Conservation (phyloP, 1,140 invertebrate genomes). For the Probaryconus sp. region DNA sequence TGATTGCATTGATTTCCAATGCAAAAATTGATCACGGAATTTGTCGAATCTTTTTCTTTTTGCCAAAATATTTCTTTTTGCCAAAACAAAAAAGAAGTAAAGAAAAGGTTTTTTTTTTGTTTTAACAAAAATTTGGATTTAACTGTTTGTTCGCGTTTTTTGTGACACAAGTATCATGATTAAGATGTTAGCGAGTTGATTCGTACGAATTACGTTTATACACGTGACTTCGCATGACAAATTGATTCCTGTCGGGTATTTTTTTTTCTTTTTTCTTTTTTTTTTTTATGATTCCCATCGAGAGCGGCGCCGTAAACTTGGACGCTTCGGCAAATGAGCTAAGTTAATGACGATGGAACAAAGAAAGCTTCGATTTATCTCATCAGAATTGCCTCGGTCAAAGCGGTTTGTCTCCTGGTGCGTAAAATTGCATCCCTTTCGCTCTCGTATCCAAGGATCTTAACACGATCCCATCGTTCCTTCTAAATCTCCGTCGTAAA, state of each 20-base stretch:
- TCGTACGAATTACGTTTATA: too few relatives aligned
- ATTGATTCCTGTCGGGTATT: background rate
- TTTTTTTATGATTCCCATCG: background rate
- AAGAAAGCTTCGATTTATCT: slow-evolving; percentile 51
- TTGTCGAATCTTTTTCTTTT: too few relatives aligned
- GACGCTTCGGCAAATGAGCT: slow-evolving; percentile 32
- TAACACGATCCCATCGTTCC: slow-evolving; percentile 5
- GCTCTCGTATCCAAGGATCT: slow-evolving; percentile 19
- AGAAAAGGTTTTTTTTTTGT: too few relatives aligned
- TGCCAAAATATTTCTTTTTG: too few relatives aligned
- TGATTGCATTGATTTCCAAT: too few relatives aligned
- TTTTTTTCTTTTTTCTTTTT: background rate
- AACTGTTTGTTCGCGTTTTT: too few relatives aligned
- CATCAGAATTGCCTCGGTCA: slow-evolving; percentile 32
- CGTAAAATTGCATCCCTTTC: slow-evolving; percentile 64
- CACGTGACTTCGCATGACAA: background rate
- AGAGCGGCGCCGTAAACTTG: slow-evolving; percentile 45
- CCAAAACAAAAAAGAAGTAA: too few relatives aligned
- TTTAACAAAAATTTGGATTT: too few relatives aligned
- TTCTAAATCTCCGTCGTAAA: too few relatives aligned
- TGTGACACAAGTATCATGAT: too few relatives aligned
- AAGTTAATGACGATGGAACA: slow-evolving; percentile 50
- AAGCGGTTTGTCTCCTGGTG: slow-evolving; percentile 55
- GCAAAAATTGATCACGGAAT: too few relatives aligned
- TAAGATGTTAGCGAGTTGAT: too few relatives aligned